Evolutionary conservation across 1,140 invertebrate genomes (phyloP), one percentile per base, ranked within the genome.

Genomic region (Lasioglossum baleicum): DNA sequence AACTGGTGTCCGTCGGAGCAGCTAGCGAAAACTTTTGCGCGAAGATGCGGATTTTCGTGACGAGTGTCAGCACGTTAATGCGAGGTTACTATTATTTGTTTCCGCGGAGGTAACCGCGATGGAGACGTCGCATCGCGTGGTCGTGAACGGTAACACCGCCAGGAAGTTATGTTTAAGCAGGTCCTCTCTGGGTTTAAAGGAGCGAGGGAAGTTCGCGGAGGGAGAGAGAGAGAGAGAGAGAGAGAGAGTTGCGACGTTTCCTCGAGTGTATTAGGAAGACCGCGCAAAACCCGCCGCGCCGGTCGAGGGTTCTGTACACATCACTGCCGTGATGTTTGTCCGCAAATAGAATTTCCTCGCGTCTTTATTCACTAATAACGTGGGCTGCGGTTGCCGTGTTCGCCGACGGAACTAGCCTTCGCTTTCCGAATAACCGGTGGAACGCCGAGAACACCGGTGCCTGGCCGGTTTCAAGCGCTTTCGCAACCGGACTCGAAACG

Each of bases 351-450:
- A 86, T 85, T 86, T 86, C 83, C 84, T 85, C 76, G 84, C 81
- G 83, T 85, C 84, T 86, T 86, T 86, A 86, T 86, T 86, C 82
- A 80, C 83, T 86, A 85, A 86, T 86, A 86, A 86, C 83, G 81
- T 77, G 65, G 76, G 56, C 83, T 80, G 82, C 31, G 83, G 82
- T 76, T 77, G 65, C 64, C 69, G 61, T 53, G 20, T 51, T 63
- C 73, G 68, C 42, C 7, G n/a, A 58, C 26, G 35, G 51, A 48
- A 68, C 67, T 53, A n/a, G 63, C 70, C 70, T 17, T 15, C 20
- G 8, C 15, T 78, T 72, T 40, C 42, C 69, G 48, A 58, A 72
- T 66, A 22, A 40, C 68, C 58, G 8, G 35, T n/a, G 44, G n/a
- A n/a, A 35, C 44, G 2, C 5, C 13, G 13, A 15, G 11, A 15